Percentiles rank a stretch among this genome's conserved stretches.
Evolutionary conservation across 2,113 vertebrate genomes (phyloP).

Genomic region (Spheniscus mendiculus): DNA sequence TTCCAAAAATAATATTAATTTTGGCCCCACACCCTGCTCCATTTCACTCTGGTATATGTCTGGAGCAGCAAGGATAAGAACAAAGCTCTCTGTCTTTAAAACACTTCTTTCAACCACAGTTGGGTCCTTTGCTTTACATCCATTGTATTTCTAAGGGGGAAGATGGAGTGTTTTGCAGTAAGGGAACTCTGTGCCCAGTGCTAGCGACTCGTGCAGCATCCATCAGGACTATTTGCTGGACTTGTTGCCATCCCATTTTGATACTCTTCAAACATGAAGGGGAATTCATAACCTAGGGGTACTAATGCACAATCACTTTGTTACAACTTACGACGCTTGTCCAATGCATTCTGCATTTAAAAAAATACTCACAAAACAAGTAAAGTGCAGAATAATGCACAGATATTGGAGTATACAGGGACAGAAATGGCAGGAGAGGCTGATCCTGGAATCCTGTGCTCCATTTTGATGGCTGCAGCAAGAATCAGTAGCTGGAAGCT

Average conservation of each 20-base stretch:
- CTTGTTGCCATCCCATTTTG: neutral
- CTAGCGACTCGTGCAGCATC: neutral
- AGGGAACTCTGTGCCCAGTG: neutral
- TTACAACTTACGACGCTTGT: neutral
- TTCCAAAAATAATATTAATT: slow-evolving; percentile 62
- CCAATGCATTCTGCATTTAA: neutral
- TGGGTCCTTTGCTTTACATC: neutral
- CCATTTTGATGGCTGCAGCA: neutral
- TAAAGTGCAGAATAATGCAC: neutral
- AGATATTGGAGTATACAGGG: neutral
- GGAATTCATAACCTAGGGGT: neutral
- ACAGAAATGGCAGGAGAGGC: neutral
- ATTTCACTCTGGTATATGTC: neutral
- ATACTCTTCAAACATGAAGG: too few relatives aligned
- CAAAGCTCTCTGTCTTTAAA: neutral
- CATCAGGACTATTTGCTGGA: neutral
- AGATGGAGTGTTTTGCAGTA: neutral
- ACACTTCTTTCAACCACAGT: neutral
- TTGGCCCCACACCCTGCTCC: neutral
- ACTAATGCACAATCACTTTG: neutral
- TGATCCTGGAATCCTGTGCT: neutral
- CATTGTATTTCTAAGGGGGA: neutral
- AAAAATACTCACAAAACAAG: neutral
- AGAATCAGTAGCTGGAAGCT: neutral
- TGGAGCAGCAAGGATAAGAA: neutral